Base-by-base conservation (phyloP, 2,797 vertebrate genomes). In the Valencia hispanica region DNA sequence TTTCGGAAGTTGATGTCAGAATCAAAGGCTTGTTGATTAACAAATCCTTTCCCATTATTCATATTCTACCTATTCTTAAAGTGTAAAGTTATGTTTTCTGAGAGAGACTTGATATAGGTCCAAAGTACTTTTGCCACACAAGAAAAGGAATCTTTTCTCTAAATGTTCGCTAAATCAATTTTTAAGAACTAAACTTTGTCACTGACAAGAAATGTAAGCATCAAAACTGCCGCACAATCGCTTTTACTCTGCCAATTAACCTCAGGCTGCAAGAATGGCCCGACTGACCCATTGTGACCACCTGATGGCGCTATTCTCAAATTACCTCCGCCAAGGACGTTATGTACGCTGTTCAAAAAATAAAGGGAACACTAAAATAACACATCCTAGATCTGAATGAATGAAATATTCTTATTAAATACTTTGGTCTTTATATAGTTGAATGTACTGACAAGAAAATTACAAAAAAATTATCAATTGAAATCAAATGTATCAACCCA, bases 271-370 rank as follows among this genome's bases (percentile, higher is more conserved):
- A 41, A 68, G 22, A n/a, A 43, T n/a, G 25, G 41, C 39, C 83
- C 47, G 32, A 74, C 12, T 78, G 57, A 74, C 36, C 63, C 68
- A 81, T 77, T 72, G 34, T 43, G 78, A 73, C 89, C 91, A 85
- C 83, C 79, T 82, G 86, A 82, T 89, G 89, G 87, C 69, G 73
- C 74, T 55, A 72, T 63, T 71, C 41, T 9, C 22, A 68, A 43
- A 50, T 25, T 63, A n/a, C n/a, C n/a, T n/a, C n/a, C n/a, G n/a
- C n/a, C n/a, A n/a, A n/a, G n/a, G n/a, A n/a, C n/a, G n/a, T n/a
- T n/a, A n/a, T n/a, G n/a, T n/a, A n/a, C n/a, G n/a, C n/a, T n/a
- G n/a, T n/a, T n/a, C n/a, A n/a, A n/a, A n/a, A n/a, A n/a, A n/a
- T n/a, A n/a, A n/a, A n/a, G n/a, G n/a, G n/a, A n/a, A n/a, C n/a